Evolutionary conservation across 2,888 invertebrate genomes (phyloP).

Genomic region (Cryptus viduatorius): DNA sequence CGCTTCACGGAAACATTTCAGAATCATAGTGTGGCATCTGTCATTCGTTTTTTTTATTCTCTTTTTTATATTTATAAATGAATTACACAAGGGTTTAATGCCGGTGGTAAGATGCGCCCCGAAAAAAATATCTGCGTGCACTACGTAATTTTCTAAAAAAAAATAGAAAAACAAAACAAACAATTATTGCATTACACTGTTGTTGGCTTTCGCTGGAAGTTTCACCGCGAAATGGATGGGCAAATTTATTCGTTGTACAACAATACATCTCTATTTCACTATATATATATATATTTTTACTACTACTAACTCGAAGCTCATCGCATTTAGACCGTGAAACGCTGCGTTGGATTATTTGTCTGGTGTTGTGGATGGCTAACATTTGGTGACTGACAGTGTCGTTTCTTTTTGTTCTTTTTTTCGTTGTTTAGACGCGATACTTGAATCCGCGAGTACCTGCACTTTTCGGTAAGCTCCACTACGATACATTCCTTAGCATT

Average conservation of each 20-base stretch:
- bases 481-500: slow-evolving; percentile 30
- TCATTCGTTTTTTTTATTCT: slow-evolving; percentile 61
- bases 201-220: slow-evolving; percentile 82
- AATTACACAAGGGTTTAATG: slow-evolving; percentile 62
- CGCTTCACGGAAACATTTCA: slow-evolving; percentile 57
- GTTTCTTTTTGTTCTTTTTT: slow-evolving; percentile 53
- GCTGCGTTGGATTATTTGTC: slow-evolving; percentile 81
- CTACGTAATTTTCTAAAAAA: slow-evolving; percentile 59
- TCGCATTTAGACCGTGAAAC: slow-evolving; percentile 65
- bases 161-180: slow-evolving; percentile 29
- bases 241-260: slow-evolving; percentile 65
- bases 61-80: slow-evolving; percentile 61
- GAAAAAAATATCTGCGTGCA: slow-evolving; percentile 62
- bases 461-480: slow-evolving; percentile 20
- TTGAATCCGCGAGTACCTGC: slow-evolving; percentile 41
- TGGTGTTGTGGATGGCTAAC: slow-evolving; percentile 83
- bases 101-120: slow-evolving; percentile 69
- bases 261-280: slow-evolving; percentile 63
- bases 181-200: slow-evolving; percentile 74
- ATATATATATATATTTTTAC: slow-evolving; percentile 40
- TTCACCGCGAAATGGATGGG: slow-evolving; percentile 76
- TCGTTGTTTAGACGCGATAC: slow-evolving; percentile 29
- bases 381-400: slow-evolving; percentile 78
- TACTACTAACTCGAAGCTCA: slow-evolving; percentile 60
- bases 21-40: slow-evolving; percentile 67